These are phyloP conservation scores for Mustela nigripes DNA, from an alignment of 2,113 vertebrate genomes.

Conservation along the genomic window DNA sequence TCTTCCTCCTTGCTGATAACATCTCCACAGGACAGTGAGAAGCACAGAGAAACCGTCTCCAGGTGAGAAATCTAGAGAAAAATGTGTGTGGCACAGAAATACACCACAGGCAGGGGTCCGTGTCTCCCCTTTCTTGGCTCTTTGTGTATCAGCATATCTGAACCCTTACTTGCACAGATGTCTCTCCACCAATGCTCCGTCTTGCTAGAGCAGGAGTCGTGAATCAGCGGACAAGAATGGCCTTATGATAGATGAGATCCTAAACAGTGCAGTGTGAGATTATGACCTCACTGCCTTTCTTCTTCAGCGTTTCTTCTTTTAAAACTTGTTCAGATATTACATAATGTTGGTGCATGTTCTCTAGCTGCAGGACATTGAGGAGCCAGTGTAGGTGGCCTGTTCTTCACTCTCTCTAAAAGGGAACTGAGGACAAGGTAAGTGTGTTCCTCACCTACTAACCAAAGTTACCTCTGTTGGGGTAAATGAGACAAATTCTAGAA, in stretches of 20 bases:
- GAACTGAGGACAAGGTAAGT: neutral
- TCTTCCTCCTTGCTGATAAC: neutral
- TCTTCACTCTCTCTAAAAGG: neutral
- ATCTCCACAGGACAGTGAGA: neutral
- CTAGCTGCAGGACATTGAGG: neutral
- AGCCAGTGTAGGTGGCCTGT: neutral
- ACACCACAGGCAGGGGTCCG: rapidly evolving
- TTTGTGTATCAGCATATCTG: neutral
- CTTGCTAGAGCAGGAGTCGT: neutral
- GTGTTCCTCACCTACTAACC: neutral
- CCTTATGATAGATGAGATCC: neutral
- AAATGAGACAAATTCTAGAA: neutral
- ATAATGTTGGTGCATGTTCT: neutral
- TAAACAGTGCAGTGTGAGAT: neutral
- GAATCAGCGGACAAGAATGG: neutral
- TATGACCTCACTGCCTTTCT: neutral
- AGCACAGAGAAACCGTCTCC: neutral
- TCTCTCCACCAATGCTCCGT: rapidly evolving
- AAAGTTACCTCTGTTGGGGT: neutral
- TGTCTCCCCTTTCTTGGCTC: rapidly evolving
- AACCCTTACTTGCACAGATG: conserved; percentile 30
- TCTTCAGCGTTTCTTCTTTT: conserved; percentile 32
- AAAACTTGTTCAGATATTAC: neutral
- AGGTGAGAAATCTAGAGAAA: neutral
- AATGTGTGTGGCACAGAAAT: rapidly evolving